These are phyloP conservation scores for Cotesia typhae DNA, from an alignment of 1,140 invertebrate genomes.

Conservation along the genomic window DNA sequence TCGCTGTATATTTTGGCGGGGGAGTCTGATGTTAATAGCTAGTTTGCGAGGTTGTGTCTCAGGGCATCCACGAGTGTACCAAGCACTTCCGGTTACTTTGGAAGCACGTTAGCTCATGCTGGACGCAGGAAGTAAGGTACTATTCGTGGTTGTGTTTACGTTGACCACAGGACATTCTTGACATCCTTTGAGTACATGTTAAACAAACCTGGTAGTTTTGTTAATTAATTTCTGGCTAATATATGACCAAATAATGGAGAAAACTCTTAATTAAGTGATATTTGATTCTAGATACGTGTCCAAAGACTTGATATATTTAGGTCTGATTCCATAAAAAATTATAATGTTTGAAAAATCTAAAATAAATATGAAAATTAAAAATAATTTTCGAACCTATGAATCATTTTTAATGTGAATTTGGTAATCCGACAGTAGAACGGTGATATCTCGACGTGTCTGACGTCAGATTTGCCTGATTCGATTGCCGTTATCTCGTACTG, in stretches of 20 bases:
- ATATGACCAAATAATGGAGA: background rate
- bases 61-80: background rate
- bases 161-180: slow-evolving; percentile 34
- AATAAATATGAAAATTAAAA: too few relatives aligned
- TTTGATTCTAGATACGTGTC: too few relatives aligned
- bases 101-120: background rate
- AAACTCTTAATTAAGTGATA: background rate
- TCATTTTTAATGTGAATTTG: background rate
- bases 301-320: too few relatives aligned
- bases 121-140: slow-evolving; percentile 40
- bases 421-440: slow-evolving; percentile 21
- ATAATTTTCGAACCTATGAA: too few relatives aligned
- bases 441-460: slow-evolving; percentile 33
- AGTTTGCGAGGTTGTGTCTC: background rate
- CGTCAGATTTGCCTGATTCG: slow-evolving; percentile 34
- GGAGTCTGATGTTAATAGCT: background rate
- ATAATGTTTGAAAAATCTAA: too few relatives aligned
- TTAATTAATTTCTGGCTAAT: background rate
- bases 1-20: background rate
- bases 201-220: slow-evolving; percentile 14
- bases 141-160: slow-evolving; percentile 39
- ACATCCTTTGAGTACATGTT: slow-evolving; percentile 42
- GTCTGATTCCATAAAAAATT: too few relatives aligned
- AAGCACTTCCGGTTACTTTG: slow-evolving; percentile 30
- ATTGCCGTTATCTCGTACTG: slow-evolving; percentile 29